Evolutionary conservation across 2,113 vertebrate species (phyloP).

Genomic region (Microcebus ravelobensis): DNA sequence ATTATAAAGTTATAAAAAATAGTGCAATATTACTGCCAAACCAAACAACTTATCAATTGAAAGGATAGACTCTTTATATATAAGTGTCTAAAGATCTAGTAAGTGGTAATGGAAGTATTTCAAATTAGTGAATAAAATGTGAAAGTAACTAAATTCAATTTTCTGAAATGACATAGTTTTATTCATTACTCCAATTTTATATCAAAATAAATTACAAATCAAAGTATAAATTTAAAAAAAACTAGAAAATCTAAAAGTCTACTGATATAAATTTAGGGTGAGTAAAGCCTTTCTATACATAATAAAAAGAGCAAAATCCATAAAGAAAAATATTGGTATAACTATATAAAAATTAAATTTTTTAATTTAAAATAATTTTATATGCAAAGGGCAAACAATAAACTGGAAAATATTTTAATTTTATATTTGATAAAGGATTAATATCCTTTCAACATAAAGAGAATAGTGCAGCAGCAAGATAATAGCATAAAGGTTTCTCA

Average conservation of each 20-base stretch:
- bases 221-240: background rate
- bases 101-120: background rate
- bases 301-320: background rate
- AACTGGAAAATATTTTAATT: background rate
- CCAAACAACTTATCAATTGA: background rate
- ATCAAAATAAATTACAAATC: background rate
- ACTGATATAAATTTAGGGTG: background rate
- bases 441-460: background rate
- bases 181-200: background rate
- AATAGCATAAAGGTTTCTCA: background rate
- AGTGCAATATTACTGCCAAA: background rate
- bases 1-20: background rate
- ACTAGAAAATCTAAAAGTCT: background rate
- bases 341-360: background rate
- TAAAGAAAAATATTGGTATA: background rate
- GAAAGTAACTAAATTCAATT: background rate
- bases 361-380: background rate
- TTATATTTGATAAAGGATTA: background rate
- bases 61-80: background rate
- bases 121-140: slow-evolving; percentile 12
- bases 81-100: background rate
- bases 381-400: background rate
- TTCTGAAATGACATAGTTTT: background rate
- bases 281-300: background rate
- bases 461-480: background rate